These are phyloP conservation scores for Physella acuta DNA, from an alignment of 1,140 invertebrate genomes.

Conservation along the genomic window DNA sequence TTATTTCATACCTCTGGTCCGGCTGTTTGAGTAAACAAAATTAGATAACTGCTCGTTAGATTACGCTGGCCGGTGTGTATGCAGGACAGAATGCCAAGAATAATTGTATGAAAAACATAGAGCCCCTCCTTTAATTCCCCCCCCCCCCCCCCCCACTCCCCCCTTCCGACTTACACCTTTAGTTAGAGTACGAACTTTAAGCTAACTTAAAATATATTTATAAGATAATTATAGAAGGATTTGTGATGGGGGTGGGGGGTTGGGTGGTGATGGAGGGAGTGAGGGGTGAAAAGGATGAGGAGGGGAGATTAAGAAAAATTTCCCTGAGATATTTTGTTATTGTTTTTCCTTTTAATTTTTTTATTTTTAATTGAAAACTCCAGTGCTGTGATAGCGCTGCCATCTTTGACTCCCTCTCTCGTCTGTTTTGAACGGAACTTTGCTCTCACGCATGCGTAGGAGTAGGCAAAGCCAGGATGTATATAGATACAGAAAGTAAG, in stretches of 20 bases:
- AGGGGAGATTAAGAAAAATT: too few relatives aligned
- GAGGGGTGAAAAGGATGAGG: too few relatives aligned
- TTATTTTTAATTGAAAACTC: neutral
- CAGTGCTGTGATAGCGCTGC: neutral
- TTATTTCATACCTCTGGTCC: neutral
- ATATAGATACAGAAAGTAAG: slow-evolving; percentile 26
- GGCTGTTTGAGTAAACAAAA: neutral
- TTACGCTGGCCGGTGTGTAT: too few relatives aligned
- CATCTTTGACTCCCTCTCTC: neutral
- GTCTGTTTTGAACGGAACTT: slow-evolving; percentile 3
- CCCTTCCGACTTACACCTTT: too few relatives aligned
- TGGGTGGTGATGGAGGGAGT: too few relatives aligned
- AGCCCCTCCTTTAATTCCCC: too few relatives aligned
- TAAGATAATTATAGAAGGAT: neutral
- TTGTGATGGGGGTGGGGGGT: neutral
- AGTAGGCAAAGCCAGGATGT: neutral
- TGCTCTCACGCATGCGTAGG: slow-evolving; percentile 24
- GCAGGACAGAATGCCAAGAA: too few relatives aligned
- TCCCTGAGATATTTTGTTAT: too few relatives aligned
- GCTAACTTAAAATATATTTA: neutral
- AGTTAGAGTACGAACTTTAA: neutral
- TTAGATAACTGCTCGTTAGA: neutral
- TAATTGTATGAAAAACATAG: too few relatives aligned
- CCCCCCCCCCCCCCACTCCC: too few relatives aligned
- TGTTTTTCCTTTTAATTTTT: too few relatives aligned